Base-by-base conservation (phyloP, 64 coral and sea anemone species). In the Pocillopora verrucosa region DNA sequence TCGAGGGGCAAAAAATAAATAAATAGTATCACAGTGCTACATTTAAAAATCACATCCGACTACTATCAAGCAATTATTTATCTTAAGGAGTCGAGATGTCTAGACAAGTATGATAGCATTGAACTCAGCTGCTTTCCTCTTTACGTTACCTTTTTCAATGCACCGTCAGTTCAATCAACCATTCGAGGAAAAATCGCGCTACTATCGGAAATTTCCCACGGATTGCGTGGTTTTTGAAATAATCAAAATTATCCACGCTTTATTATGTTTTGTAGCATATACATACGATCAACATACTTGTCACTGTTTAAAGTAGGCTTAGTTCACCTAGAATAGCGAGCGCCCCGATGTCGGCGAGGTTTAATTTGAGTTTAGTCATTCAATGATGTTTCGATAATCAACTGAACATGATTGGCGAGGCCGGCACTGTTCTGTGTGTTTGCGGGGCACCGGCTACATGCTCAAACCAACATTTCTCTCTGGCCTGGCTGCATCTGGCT, bases 31-130 rank as follows among this genome's bases (percentile, higher is more conserved):
- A 22, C 61, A 79, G 76, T 79, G 76, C 76, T 79, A 79, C 9
- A 79, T 79, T 51, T 79, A 62, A 58, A 83, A 51, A 72, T 70
- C 57, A 85, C 65, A 72, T 85, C 82, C 82, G 82, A 85, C 79
- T 81, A 81, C 30, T n/a, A 81, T 81, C 59, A 63, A 70, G 19
- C 61, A 25, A 22, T 67, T 85, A 70, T 85, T 85, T 70, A 85
- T 41, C 22, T 72, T 57, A 56, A 11, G 65, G 34, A 67, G 82
- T 72, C 82, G 5, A 72, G 19, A 26, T 72, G 82, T 85, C 82
- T 85, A 72, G 82, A 83, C 80, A 25, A 57, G 20, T 36, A 26
- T 70, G 82, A 85, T 85, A 85, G 82, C 65, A 57, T 69, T 70
- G 56, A 72, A 84, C 62, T 84, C 35, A 14, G 37, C 30, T 36